A percentile compares a stretch with the other conserved stretches of the same genome.
phyloP scores from a whole-genome alignment of 2,797 vertebrate genomes.

The Martes flavigula region DNA sequence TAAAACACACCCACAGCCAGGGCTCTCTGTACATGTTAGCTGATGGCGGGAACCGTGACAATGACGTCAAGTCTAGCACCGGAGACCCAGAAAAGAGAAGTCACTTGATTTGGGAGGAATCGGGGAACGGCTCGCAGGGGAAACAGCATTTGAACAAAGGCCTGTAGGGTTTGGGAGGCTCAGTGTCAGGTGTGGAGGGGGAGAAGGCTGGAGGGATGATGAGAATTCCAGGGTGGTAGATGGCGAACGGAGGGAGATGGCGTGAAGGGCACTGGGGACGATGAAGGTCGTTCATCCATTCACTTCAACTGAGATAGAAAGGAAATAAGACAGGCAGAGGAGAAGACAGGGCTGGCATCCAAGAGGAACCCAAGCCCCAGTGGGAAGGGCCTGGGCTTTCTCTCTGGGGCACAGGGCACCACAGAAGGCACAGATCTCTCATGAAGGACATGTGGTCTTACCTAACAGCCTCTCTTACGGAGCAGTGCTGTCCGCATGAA shows the following conservation, averaged over 20 bases:
- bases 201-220: neutral
- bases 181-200: neutral
- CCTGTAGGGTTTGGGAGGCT: neutral
- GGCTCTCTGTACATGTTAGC: neutral
- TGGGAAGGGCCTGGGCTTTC: neutral
- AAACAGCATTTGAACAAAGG: neutral
- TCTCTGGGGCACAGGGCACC: neutral
- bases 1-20: neutral
- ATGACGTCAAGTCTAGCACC: neutral
- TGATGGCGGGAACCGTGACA: fast-evolving
- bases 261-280: neutral
- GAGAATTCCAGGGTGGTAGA: neutral
- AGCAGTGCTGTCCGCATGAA: neutral
- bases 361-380: neutral
- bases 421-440: neutral
- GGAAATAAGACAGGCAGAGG: neutral
- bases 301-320: neutral
- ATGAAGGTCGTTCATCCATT: neutral
- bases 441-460: neutral
- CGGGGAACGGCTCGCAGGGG: neutral
- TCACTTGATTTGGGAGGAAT: neutral
- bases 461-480: neutral
- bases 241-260: neutral
- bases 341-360: too few species aligned
- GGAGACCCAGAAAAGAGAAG: neutral